Evolutionary conservation across 1,140 invertebrate species (phyloP).

Genomic region (Galendromus occidentalis): DNA sequence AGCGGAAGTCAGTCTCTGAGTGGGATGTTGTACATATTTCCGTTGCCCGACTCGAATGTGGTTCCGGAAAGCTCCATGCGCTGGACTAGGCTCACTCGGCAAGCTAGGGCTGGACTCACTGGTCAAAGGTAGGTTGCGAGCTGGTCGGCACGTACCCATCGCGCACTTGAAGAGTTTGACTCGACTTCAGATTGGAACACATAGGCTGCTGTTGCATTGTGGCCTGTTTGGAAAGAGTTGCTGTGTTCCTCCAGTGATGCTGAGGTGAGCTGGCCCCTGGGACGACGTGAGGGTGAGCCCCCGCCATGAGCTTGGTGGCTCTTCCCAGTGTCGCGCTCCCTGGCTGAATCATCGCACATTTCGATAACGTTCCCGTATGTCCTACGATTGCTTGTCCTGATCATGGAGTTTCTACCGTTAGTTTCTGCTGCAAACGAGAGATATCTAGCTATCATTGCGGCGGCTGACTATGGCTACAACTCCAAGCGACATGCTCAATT

Average conservation of each 20-base stretch:
- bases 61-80: no score
- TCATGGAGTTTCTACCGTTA: constrained; percentile 10
- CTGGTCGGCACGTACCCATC: constrained; percentile 11
- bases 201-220: background rate
- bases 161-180: constrained; percentile 3
- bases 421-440: constrained; percentile 4
- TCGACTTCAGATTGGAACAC: constrained; percentile 9
- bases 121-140: constrained; percentile 5
- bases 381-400: constrained; percentile 8
- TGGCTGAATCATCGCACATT: constrained; percentile 7
- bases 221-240: background rate
- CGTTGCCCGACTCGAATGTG: no score
- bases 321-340: background rate
- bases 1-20: background rate
- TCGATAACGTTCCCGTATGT: constrained; percentile 9
- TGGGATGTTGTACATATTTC: no score
- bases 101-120: background rate
- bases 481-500: no score
- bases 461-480: no score
- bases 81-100: no score
- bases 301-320: background rate
- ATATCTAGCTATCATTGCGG: background rate
- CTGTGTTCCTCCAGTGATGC: background rate
- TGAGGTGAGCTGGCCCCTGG: background rate
- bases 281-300: background rate